phyloP scores from a whole-genome alignment of 1,140 invertebrate genomes.

The Sarcophaga bullata region DNA sequence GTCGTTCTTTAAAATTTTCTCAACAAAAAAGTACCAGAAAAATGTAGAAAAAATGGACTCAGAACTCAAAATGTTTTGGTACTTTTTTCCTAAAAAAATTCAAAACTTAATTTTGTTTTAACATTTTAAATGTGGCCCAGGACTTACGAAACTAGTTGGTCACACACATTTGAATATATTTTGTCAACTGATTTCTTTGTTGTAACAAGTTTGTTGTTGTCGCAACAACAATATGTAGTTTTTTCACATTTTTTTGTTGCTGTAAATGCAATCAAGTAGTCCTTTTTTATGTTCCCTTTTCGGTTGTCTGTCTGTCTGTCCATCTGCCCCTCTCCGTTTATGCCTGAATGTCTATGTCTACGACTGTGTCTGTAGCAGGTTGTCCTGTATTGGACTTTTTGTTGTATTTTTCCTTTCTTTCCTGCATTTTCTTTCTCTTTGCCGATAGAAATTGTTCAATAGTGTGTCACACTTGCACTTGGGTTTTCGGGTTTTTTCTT shows the following conservation, averaged over 20 bases:
- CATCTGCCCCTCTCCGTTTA: background rate
- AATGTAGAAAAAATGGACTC: too few species aligned
- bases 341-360: background rate
- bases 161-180: background rate
- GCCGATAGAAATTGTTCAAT: background rate
- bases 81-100: too few species aligned
- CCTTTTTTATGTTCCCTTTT: background rate
- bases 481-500: background rate
- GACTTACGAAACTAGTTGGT: background rate
- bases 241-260: background rate
- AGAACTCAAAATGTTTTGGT: too few species aligned
- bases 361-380: background rate
- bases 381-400: background rate
- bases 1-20: too few species aligned
- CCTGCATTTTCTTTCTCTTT: too few species aligned
- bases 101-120: too few species aligned
- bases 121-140: too few species aligned
- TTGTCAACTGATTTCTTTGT: background rate
- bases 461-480: constrained; percentile 17
- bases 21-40: too few species aligned
- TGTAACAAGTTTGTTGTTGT: background rate
- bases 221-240: background rate
- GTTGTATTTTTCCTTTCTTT: background rate
- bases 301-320: background rate
- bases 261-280: background rate